Conservation (phyloP, 2,113 vertebrate genomes). For the Pelusios castaneus region DNA sequence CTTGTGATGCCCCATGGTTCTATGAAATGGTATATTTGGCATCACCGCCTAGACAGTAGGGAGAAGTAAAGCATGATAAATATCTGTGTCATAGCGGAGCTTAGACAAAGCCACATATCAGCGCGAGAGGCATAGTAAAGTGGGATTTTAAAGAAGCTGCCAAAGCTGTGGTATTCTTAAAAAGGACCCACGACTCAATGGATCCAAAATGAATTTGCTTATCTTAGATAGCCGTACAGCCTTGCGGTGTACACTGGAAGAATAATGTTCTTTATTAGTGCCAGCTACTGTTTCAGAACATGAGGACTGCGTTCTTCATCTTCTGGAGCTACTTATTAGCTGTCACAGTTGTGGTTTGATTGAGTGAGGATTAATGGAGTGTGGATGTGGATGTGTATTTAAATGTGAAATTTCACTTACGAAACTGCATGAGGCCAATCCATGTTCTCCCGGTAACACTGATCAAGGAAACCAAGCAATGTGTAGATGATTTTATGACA, state of each 20-base stretch:
- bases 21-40: background rate
- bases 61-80: background rate
- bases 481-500: background rate
- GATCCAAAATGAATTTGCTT: background rate
- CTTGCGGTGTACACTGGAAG: rapidly evolving
- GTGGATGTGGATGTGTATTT: rapidly evolving
- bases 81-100: background rate
- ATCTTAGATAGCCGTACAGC: background rate
- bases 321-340: conserved; percentile 26
- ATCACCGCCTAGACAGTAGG: background rate
- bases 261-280: background rate
- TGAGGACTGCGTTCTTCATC: background rate
- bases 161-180: background rate
- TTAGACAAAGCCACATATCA: background rate
- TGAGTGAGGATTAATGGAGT: background rate
- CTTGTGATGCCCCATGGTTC: background rate
- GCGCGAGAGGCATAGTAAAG: background rate
- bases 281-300: conserved; percentile 18
- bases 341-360: background rate
- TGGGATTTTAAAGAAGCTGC: conserved; percentile 8
- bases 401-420: background rate
- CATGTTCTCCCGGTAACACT: background rate
- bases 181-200: background rate
- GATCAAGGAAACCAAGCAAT: background rate
- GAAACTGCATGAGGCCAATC: background rate